Conservation (phyloP, 2,888 invertebrate species). For the Nesidiocoris tenuis region DNA sequence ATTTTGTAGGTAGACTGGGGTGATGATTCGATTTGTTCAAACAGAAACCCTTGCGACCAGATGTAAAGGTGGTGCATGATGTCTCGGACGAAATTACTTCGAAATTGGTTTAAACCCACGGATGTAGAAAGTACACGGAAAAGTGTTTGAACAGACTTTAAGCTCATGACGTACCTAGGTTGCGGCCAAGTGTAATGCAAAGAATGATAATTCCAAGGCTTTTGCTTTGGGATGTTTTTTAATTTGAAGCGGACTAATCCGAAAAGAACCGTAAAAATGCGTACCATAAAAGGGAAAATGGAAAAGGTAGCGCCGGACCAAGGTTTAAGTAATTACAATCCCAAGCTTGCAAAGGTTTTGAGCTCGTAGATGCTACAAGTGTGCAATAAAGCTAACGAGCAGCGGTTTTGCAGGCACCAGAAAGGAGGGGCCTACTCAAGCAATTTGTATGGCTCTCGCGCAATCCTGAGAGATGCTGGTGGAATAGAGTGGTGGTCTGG, state of each 20-base stretch:
- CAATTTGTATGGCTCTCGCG: slow-evolving; percentile 31
- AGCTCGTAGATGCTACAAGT: slow-evolving; percentile 29
- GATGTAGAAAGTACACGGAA: too few species aligned
- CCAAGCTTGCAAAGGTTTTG: too few species aligned
- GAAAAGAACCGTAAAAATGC: too few species aligned
- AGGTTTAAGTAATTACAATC: slow-evolving; percentile 32
- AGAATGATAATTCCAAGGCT: too few species aligned
- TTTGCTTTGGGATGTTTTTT: too few species aligned
- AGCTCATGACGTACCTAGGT: not conserved
- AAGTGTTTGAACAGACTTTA: not conserved
- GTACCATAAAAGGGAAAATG: slow-evolving; percentile 2
- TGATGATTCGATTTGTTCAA: too few species aligned
- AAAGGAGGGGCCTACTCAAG: slow-evolving; percentile 12
- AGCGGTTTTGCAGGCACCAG: not conserved
- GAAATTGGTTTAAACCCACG: too few species aligned
- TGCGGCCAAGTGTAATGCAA: not conserved
- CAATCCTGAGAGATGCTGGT: slow-evolving; percentile 13
- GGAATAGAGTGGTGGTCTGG: too few species aligned
- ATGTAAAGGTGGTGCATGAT: too few species aligned
- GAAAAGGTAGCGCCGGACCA: slow-evolving; percentile 17
- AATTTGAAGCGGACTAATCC: slow-evolving; percentile 8
- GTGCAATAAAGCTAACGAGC: slow-evolving; percentile 37
- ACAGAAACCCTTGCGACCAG: too few species aligned
- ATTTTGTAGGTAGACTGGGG: too few species aligned
- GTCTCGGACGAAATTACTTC: too few species aligned